Percentiles rank a stretch among this genome's conserved stretches.
Evolutionary conservation across 1,140 invertebrate genomes (phyloP).

Genomic region (Dendroctonus ponderosae): DNA sequence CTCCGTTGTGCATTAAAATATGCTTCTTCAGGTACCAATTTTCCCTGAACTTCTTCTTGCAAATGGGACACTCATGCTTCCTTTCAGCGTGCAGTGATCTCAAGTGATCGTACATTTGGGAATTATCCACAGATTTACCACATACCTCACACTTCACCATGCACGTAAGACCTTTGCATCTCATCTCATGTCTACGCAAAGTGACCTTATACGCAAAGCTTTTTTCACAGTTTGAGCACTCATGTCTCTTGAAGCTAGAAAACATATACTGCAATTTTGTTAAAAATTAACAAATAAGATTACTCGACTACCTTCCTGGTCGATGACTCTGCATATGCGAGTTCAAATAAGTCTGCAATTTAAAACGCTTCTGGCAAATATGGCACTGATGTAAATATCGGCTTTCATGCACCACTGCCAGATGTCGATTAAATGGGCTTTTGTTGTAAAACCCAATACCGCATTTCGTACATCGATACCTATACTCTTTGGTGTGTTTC

Average conservation of each 20-base stretch:
- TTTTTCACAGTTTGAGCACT: slow-evolving; percentile 18
- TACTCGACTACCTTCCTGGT: slow-evolving; percentile 7
- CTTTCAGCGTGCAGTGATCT: slow-evolving; percentile 4
- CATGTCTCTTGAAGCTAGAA: slow-evolving; percentile 1
- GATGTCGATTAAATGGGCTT: slow-evolving; percentile 25
- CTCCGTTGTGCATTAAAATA: slow-evolving; percentile 29
- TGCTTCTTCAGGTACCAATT: slow-evolving; percentile 37
- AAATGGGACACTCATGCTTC: slow-evolving; percentile 30
- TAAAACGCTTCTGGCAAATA: slow-evolving; percentile 35
- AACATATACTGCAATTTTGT: background rate
- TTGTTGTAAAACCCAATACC: slow-evolving; percentile 30
- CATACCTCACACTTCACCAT: slow-evolving; percentile 20
- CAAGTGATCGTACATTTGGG: slow-evolving; percentile 9
- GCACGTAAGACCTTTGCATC: slow-evolving; percentile 13
- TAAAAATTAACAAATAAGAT: slow-evolving; percentile 7
- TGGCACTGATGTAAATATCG: slow-evolving; percentile 33
- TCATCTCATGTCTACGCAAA: slow-evolving; percentile 4
- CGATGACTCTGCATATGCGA: slow-evolving; percentile 17
- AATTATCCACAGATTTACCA: slow-evolving; percentile 15
- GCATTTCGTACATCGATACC: slow-evolving; percentile 19
- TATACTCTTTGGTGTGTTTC: slow-evolving; percentile 21
- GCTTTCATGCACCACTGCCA: slow-evolving; percentile 32
- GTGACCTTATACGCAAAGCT: slow-evolving; percentile 1
- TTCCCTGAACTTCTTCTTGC: slow-evolving; percentile 42
- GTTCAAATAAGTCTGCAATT: slow-evolving; percentile 8